Evolutionary conservation across 2,888 invertebrate species (phyloP), one percentile per base, ranked within the genome.

Genomic region (Eupeodes latifasciatus): DNA sequence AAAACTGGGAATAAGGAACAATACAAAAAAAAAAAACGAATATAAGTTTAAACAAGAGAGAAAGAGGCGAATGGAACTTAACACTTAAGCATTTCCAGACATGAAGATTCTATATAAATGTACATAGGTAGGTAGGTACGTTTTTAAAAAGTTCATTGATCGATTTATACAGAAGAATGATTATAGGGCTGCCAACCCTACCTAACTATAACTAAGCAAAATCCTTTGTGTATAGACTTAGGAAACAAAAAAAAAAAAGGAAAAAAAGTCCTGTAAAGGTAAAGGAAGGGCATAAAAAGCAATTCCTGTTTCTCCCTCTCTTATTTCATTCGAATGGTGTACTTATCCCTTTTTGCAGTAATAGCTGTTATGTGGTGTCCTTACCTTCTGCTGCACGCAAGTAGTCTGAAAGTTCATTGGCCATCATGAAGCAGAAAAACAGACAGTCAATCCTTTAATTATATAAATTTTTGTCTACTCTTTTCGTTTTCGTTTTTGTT

Each of bases 81-180:
- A 53, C 66, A 69, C 62, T 81, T 36, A 67, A 62, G 55, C 55
- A 64, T 36, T 80, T 74, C 74, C 72, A 78, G 74, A 66, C 72
- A 69, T 47, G 66, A 27, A 27, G 27, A 27, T 27, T 27, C 27
- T 27, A 27, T 27, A 27, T 27, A 27, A 27, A 27, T 2, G 27
- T 27, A n/a, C n/a, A n/a, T n/a, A 27, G 27, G 27, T 27, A 27
- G 27, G 27, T 27, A 27, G 27, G 27, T 27, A 27, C 2, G 27
- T 27, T 51, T 51, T 74, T 66, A 81, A 85, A 49, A 87, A 87
- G 87, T 87, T 87, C 87, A 87, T 83, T 87, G 87, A 87, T 87
- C 87, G 87, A 84, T 74, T 87, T 61, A 80, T 67, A 74, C 64
- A 71, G 79, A 66, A 62, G 5, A 55, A 53, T n/a, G 57, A 71